A percentile compares a stretch with the other conserved stretches of the same genome.
Conservation (phyloP, 1,140 invertebrate genomes). For the Pseudomyrmex concolor region DNA sequence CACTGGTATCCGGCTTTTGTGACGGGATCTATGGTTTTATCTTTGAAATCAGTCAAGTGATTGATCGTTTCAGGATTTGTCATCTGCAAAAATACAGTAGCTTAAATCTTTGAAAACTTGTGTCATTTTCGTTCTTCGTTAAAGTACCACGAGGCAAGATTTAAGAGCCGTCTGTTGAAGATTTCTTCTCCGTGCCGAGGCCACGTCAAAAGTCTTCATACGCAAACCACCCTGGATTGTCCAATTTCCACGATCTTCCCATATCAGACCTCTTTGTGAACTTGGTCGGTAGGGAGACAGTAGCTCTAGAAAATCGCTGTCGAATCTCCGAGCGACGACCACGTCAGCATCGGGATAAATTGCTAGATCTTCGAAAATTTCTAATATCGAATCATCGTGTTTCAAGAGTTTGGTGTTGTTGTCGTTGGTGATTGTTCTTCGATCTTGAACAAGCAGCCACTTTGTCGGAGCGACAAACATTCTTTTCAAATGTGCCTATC, state of each 20-base stretch:
- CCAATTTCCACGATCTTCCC: conserved; percentile 77
- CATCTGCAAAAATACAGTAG: conserved; percentile 72
- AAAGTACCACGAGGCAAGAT: conserved; percentile 76
- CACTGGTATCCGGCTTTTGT: conserved; percentile 88
- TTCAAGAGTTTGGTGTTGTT: neutral
- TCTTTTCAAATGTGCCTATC: conserved; percentile 63
- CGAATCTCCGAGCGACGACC: conserved; percentile 49
- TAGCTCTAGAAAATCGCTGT: conserved; percentile 57
- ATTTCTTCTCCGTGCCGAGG: conserved; percentile 72
- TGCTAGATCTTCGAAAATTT: conserved; percentile 55
- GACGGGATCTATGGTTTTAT: conserved; percentile 87
- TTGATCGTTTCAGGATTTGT: conserved; percentile 87
- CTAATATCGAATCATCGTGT: neutral
- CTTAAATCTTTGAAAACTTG: neutral
- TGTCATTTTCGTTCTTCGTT: neutral
- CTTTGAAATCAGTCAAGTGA: conserved; percentile 87
- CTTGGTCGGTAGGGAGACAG: conserved; percentile 76
- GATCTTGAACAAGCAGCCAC: conserved; percentile 77
- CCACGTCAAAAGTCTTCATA: conserved; percentile 18
- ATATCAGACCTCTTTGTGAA: conserved; percentile 49
- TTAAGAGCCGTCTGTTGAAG: conserved; percentile 69
- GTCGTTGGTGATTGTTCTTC: conserved; percentile 4
- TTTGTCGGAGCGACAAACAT: conserved; percentile 73
- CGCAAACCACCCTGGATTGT: conserved; percentile 47
- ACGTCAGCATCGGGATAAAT: conserved; percentile 78